phyloP scores from a whole-genome alignment of 2,797 vertebrate genomes.

The Cyclopterus lumpus region DNA sequence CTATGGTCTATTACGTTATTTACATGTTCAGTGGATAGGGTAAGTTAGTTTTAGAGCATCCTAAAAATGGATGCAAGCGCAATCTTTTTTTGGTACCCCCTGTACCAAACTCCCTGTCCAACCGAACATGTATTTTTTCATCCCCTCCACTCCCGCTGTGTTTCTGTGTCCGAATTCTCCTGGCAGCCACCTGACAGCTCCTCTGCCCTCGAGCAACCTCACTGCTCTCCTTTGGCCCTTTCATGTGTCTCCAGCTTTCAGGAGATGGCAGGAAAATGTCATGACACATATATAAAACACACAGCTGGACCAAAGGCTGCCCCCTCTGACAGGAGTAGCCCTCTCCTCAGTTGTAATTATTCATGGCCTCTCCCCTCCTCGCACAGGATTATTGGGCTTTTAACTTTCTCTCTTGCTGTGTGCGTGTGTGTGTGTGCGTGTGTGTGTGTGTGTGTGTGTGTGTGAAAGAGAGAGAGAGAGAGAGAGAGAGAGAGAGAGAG shows the following conservation, averaged over 20 bases:
- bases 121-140: slow-evolving; percentile 5
- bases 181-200: slow-evolving; percentile 66
- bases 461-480: slow-evolving; percentile 10
- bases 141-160: slow-evolving; percentile 1
- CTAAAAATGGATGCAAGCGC: not conserved
- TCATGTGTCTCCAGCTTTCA: slow-evolving; percentile 63
- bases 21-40: not conserved
- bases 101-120: not conserved
- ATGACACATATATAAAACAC: slow-evolving; percentile 43
- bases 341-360: slow-evolving; percentile 44
- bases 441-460: slow-evolving; percentile 12
- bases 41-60: not conserved
- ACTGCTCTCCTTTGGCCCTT: slow-evolving; percentile 49
- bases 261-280: slow-evolving; percentile 56
- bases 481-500: not conserved
- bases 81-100: not conserved
- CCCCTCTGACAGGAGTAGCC: slow-evolving; percentile 29
- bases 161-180: slow-evolving; percentile 53
- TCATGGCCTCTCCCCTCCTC: slow-evolving; percentile 35
- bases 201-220: slow-evolving; percentile 38
- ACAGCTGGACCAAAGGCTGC: slow-evolving; percentile 37
- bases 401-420: slow-evolving; percentile 30
- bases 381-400: slow-evolving; percentile 47
- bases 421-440: slow-evolving; percentile 3
- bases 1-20: not conserved